A percentile compares a stretch with the other conserved stretches of the same genome.
phyloP scores from a whole-genome alignment of 64 coral and sea anemone species.

The Hydrozoanthus tunicans region DNA sequence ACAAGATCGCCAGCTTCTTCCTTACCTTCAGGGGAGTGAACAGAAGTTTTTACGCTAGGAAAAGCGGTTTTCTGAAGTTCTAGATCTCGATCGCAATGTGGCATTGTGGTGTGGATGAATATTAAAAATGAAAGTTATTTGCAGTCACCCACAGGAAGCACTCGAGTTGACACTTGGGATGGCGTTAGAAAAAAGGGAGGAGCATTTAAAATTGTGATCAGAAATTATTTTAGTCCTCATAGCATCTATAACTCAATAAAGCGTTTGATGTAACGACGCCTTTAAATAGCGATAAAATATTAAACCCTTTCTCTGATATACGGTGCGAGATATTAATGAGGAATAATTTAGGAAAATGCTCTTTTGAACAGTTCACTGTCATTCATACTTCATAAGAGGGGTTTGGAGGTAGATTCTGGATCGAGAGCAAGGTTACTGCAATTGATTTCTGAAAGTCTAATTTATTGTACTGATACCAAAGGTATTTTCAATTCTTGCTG shows the following conservation, averaged over 20 bases:
- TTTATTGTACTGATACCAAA: no score
- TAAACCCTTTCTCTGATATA: neutral
- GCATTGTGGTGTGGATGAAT: neutral
- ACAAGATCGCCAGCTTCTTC: neutral
- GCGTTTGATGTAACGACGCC: neutral
- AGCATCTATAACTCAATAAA: neutral
- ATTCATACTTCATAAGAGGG: no score
- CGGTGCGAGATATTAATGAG: neutral
- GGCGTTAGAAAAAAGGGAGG: no score
- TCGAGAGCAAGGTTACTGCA: no score
- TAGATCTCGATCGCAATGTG: no score
- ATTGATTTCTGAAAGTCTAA: no score
- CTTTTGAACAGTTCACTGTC: neutral
- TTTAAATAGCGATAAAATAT: neutral
- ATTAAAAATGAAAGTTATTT: neutral
- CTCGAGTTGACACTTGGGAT: no score
- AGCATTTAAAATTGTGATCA: no score
- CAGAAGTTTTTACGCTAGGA: neutral
- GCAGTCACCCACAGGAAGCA: no score
- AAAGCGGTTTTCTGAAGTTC: neutral
- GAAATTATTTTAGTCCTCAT: neutral
- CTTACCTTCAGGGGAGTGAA: conserved; percentile 10
- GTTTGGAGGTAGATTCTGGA: no score
- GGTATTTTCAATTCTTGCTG: no score
- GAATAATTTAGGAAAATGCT: neutral